Conservation (phyloP, 1,140 invertebrate species). For the Araneus ventricosus region DNA sequence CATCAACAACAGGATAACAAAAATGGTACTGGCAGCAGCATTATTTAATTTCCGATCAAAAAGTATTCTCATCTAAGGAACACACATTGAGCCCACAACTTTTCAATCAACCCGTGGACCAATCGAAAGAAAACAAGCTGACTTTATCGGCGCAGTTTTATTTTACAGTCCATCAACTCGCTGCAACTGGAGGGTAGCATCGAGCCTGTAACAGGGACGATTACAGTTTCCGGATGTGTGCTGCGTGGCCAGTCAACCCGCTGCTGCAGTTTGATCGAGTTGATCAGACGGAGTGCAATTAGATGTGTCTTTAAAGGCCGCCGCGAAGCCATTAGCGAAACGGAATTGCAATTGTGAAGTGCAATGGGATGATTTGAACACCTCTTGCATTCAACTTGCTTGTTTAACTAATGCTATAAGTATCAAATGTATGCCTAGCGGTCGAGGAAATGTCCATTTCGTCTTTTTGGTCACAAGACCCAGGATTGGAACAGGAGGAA, state of each 20-base stretch:
- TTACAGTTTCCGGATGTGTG: constrained; percentile 13
- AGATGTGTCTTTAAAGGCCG: constrained; percentile 34
- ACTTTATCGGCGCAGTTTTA: constrained; percentile 24
- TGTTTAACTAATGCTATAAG: constrained; percentile 32
- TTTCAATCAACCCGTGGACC: constrained; percentile 12
- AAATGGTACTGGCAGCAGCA: not conserved
- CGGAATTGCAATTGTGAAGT: constrained; percentile 27
- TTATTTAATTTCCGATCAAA: constrained; percentile 18
- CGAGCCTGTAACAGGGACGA: not conserved
- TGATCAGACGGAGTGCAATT: constrained; percentile 45
- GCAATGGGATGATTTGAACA: constrained; percentile 30
- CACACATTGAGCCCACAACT: not conserved
- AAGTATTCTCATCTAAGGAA: not conserved
- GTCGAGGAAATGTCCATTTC: not conserved
- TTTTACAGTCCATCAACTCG: constrained; percentile 28
- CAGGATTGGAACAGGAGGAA: not conserved
- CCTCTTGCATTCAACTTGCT: constrained; percentile 36
- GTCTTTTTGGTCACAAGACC: not conserved
- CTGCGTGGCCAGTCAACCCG: not conserved
- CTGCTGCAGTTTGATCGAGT: constrained; percentile 17
- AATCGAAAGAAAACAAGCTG: constrained; percentile 20
- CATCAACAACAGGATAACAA: not conserved
- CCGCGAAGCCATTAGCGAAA: constrained; percentile 42
- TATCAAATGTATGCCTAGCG: not conserved
- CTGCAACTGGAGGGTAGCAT: not conserved